phyloP scores from a whole-genome alignment of 2,888 invertebrate genomes.

The Galerucella pusilla region DNA sequence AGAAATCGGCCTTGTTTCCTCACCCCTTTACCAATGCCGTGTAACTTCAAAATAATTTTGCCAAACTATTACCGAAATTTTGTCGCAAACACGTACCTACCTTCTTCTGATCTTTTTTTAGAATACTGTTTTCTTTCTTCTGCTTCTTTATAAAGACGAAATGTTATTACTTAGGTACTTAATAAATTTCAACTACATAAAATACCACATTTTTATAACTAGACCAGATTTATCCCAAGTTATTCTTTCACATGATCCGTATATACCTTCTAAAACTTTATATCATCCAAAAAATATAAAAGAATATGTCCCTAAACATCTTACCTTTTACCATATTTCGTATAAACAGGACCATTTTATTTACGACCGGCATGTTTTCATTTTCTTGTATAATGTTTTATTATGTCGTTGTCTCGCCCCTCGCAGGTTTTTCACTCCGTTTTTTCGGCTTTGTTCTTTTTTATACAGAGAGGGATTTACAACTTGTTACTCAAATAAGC shows the following conservation, averaged over 20 bases:
- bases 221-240: slow-evolving; percentile 56
- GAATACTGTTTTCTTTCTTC: too few relatives aligned
- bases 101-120: too few relatives aligned
- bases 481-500: not conserved
- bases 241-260: slow-evolving; percentile 47
- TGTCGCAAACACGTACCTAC: too few relatives aligned
- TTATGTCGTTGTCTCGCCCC: slow-evolving; percentile 49
- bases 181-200: slow-evolving; percentile 14
- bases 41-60: too few relatives aligned
- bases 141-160: too few relatives aligned
- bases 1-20: too few relatives aligned
- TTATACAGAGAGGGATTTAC: slow-evolving; percentile 9
- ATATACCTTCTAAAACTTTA: slow-evolving; percentile 30
- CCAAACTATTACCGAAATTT: too few relatives aligned
- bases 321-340: slow-evolving; percentile 39
- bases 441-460: slow-evolving; percentile 15
- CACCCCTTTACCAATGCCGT: too few relatives aligned
- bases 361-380: slow-evolving; percentile 53
- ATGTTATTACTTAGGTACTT: not conserved
- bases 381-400: slow-evolving; percentile 49
- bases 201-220: slow-evolving; percentile 23
- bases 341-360: slow-evolving; percentile 52
- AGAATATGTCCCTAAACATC: slow-evolving; percentile 43
- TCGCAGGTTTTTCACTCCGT: slow-evolving; percentile 38
- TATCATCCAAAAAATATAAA: slow-evolving; percentile 36